Base-by-base conservation (phyloP, 2,113 vertebrate genomes). In the Protobothrops mucrosquamatus region DNA sequence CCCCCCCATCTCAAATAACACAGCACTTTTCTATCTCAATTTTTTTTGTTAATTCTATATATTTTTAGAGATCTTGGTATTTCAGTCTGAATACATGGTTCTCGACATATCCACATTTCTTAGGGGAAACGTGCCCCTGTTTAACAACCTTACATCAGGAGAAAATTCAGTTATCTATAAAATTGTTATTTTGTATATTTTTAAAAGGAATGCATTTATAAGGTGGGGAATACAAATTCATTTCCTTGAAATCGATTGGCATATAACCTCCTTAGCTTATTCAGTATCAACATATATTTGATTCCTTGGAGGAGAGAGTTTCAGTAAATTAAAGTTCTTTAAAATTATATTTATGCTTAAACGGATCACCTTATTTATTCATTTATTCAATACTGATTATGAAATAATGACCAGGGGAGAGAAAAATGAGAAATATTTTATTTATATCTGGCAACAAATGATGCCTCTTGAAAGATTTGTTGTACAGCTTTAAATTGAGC, bases 91-190 rank as follows among this genome's bases (percentile, higher is more conserved):
- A n/a, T 2, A 89, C 43, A 3, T 89, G 89, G 15, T 56, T n/a
- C 92, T 92, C n/a, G 90, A n/a, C 1, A 1, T 52, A 48, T 92
- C 57, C 90, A 88, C 48, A 94, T 97, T 96, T 96, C 95, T 96
- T 57, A 64, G 52, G 12, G 46, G 59, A 64, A 92, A 48, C 46
- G 39, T 64, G 46, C 39, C 56, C 22, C 18, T 34, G 96, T 86
- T 97, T 97, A 94, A 96, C 54, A 95, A 88, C 52, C 81, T 94
- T 97, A 96, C 97, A 85, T 56, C 92, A 94, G 90, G 14, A 96
- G 85, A 96, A 95, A 93, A 96, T 94, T 96, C 51, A 97, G 94
- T 96, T 97, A 96, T 14, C 81, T 86, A 94, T 96, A 94, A 95
- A 96, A 94, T 92, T 95, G 96, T 97, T 96, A 94, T n/a, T 85